Evolutionary conservation across 1,140 invertebrate species (phyloP).

Genomic region (Pomacea maculata): DNA sequence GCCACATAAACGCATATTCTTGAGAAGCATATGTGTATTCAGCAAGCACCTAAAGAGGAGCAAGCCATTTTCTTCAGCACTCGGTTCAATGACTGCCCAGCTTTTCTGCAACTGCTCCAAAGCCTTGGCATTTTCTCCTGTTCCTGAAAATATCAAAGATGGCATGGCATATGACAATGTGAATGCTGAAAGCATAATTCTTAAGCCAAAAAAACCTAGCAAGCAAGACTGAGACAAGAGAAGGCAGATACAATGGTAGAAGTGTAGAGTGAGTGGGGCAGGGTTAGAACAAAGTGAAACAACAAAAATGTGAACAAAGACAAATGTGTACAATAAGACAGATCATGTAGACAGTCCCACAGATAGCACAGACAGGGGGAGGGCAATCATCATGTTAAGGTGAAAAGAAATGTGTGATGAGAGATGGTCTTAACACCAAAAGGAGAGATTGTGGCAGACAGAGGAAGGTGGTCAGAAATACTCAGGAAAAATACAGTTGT

Average conservation of each 20-base stretch:
- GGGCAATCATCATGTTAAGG: too few relatives aligned
- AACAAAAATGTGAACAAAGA: background rate
- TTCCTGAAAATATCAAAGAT: constrained; percentile 36
- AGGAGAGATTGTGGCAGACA: too few relatives aligned
- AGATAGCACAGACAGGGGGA: background rate
- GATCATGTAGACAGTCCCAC: background rate
- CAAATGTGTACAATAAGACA: background rate
- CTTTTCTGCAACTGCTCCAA: constrained; percentile 56
- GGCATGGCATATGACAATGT: background rate
- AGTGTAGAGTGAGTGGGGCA: background rate
- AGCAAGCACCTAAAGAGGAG: constrained; percentile 55
- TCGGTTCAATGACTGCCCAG: constrained; percentile 59
- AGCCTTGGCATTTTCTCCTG: constrained; percentile 56
- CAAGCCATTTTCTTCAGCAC: constrained; percentile 57
- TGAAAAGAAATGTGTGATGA: too few relatives aligned
- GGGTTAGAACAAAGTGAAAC: too few relatives aligned
- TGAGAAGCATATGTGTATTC: too few relatives aligned
- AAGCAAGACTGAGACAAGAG: background rate
- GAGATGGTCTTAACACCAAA: too few relatives aligned
- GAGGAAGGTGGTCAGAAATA: too few relatives aligned
- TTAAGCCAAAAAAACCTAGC: background rate
- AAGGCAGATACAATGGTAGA: background rate
- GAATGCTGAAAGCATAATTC: background rate
- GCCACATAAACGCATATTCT: too few relatives aligned
- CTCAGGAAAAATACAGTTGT: too few relatives aligned